These are phyloP conservation scores for Odontesthes bonariensis DNA, from an alignment of 2,113 vertebrate species.

Conservation along the genomic window DNA sequence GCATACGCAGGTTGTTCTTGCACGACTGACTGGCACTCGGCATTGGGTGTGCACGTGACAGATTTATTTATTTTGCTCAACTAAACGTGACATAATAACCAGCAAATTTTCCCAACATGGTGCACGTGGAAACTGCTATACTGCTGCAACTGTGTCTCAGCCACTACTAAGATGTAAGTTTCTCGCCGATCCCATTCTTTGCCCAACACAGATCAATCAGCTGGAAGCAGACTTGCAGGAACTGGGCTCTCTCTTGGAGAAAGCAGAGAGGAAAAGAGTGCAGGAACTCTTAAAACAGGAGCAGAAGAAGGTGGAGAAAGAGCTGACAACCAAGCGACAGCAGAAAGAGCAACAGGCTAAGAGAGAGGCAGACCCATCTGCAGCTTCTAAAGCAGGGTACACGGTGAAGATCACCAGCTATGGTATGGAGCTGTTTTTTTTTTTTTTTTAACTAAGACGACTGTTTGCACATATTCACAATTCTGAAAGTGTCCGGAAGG, in stretches of 20 bases:
- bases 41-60: too few species aligned
- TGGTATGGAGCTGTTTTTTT: slow-evolving; percentile 78
- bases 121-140: too few species aligned
- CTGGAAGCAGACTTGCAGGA: slow-evolving; percentile 92
- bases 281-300: slow-evolving; percentile 87
- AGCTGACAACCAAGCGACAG: slow-evolving; percentile 85
- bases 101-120: too few species aligned
- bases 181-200: background rate
- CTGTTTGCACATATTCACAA: background rate
- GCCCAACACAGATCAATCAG: slow-evolving; percentile 79
- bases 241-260: slow-evolving; percentile 85
- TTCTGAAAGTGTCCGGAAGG: background rate
- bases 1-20: too few species aligned
- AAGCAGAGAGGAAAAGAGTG: slow-evolving; percentile 86
- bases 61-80: too few species aligned
- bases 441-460: background rate
- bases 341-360: slow-evolving; percentile 83
- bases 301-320: slow-evolving; percentile 90
- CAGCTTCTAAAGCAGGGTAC: slow-evolving; percentile 83
- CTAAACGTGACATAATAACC: too few species aligned
- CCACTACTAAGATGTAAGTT: background rate
- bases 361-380: slow-evolving; percentile 80
- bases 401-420: slow-evolving; percentile 97
- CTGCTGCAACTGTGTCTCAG: too few species aligned
- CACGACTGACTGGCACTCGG: too few species aligned